Conservation (phyloP, 2,113 vertebrate genomes). For the Pristiophorus japonicus region DNA sequence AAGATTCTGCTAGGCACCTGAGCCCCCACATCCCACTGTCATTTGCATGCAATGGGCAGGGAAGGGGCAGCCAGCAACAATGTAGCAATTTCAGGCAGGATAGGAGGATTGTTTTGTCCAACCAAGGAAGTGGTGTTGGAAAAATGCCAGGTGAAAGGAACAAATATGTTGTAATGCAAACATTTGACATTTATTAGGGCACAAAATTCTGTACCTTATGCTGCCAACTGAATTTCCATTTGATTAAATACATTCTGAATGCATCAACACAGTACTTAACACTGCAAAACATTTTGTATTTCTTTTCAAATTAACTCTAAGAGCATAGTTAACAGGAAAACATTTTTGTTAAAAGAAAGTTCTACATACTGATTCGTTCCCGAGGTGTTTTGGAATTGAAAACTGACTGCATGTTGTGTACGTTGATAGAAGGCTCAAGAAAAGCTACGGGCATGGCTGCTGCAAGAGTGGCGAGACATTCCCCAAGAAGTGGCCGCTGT, state of each 20-base stretch:
- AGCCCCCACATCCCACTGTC: background rate
- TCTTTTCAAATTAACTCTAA: background rate
- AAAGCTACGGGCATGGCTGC: slow-evolving; percentile 95
- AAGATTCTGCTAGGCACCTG: background rate
- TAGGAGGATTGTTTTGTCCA: background rate
- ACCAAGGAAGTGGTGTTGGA: background rate
- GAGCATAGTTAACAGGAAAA: background rate
- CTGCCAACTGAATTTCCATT: background rate
- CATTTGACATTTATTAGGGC: too few relatives aligned
- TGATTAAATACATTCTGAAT: background rate
- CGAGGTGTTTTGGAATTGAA: slow-evolving; percentile 88
- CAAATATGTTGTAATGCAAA: background rate
- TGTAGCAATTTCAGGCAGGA: background rate
- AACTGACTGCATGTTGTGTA: slow-evolving; percentile 82
- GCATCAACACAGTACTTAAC: background rate
- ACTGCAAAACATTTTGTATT: background rate
- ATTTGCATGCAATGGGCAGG: background rate
- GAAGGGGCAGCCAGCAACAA: background rate
- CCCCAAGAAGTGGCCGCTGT: slow-evolving; percentile 93
- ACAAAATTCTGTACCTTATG: background rate
- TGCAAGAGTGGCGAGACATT: slow-evolving; percentile 89
- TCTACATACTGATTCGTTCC: slow-evolving; percentile 81
- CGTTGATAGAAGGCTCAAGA: slow-evolving; percentile 86
- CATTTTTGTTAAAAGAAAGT: background rate
- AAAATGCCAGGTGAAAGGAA: background rate